phyloP scores from a whole-genome alignment of 2,888 invertebrate genomes.

The Dryobota labecula region DNA sequence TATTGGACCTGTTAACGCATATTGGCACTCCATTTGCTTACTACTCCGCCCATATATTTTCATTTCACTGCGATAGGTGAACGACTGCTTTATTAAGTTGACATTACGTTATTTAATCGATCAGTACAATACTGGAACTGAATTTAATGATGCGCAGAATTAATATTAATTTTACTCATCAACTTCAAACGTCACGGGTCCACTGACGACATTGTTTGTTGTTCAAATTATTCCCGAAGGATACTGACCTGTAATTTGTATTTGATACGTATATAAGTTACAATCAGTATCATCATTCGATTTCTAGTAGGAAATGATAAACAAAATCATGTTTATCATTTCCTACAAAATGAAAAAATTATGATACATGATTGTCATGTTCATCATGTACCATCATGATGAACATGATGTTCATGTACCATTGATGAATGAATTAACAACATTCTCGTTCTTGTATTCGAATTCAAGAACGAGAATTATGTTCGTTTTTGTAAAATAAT shows the following conservation, averaged over 20 bases:
- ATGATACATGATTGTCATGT: too few species aligned
- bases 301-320: background rate
- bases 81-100: slow-evolving; percentile 85
- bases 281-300: background rate
- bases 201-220: slow-evolving; percentile 33
- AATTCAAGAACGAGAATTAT: too few species aligned
- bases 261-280: background rate
- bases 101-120: slow-evolving; percentile 81
- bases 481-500: background rate
- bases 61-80: slow-evolving; percentile 79
- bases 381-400: too few species aligned
- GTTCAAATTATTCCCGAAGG: slow-evolving; percentile 35
- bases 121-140: slow-evolving; percentile 58
- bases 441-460: too few species aligned
- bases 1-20: background rate
- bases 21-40: slow-evolving; percentile 29
- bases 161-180: slow-evolving; percentile 60
- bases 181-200: slow-evolving; percentile 42
- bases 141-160: slow-evolving; percentile 56
- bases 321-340: too few species aligned
- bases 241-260: slow-evolving; percentile 18
- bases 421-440: too few species aligned
- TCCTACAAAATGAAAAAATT: too few species aligned
- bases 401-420: too few species aligned
- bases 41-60: slow-evolving; percentile 57